phyloP scores from a whole-genome alignment of 2,888 invertebrate species.

The Drosophila phalerata region DNA sequence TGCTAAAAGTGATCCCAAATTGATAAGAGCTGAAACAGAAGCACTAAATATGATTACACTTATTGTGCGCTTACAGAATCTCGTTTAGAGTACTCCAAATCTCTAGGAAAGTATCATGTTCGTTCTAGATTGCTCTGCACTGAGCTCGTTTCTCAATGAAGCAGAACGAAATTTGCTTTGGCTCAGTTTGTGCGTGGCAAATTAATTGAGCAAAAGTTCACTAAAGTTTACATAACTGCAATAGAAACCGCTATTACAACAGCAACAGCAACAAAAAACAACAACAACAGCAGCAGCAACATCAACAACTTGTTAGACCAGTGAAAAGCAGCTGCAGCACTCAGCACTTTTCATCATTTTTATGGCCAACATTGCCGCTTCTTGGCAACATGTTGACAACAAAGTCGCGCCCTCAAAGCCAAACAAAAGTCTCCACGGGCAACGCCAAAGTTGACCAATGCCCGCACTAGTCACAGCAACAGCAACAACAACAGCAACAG shows the following conservation, averaged over 20 bases:
- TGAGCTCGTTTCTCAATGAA: conserved; percentile 30
- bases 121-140: conserved; percentile 31
- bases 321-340: conserved; percentile 51
- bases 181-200: conserved; percentile 50
- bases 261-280: conserved; percentile 27
- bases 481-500: not conserved
- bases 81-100: conserved; percentile 1
- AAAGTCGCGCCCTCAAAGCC: conserved; percentile 55
- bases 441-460: conserved; percentile 46
- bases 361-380: conserved; percentile 45
- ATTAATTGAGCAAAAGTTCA: conserved; percentile 72
- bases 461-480: conserved; percentile 13
- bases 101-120: conserved; percentile 6
- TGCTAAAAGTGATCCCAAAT: not conserved
- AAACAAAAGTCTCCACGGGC: conserved; percentile 46
- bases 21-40: not conserved
- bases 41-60: conserved; percentile 10
- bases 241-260: conserved; percentile 67
- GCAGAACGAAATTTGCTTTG: conserved; percentile 38
- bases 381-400: conserved; percentile 60
- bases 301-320: conserved; percentile 67
- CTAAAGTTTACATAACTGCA: conserved; percentile 74
- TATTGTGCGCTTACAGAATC: conserved; percentile 7
- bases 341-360: conserved; percentile 64
- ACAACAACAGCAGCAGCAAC: conserved; percentile 42